phyloP scores from a whole-genome alignment of 2,797 vertebrate genomes.

The Oreonectes daqikongensis region DNA sequence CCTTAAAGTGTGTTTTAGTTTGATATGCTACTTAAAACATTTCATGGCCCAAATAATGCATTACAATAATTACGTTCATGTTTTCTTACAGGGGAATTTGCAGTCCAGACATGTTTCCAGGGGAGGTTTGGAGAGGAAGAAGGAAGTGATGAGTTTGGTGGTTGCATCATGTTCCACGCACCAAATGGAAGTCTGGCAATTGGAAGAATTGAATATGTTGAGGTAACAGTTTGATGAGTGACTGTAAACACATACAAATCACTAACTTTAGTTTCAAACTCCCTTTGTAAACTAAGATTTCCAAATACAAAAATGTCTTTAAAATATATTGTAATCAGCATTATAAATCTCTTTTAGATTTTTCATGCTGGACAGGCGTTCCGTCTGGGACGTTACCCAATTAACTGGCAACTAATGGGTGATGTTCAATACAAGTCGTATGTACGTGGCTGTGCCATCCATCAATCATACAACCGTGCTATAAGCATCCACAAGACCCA shows the following conservation, averaged over 20 bases:
- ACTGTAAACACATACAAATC: background rate
- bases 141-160: conserved; percentile 87
- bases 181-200: conserved; percentile 74
- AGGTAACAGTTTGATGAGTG: conserved; percentile 72
- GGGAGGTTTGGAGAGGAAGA: conserved; percentile 85
- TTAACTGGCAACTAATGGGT: conserved; percentile 88
- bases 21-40: background rate
- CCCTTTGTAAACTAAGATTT: background rate
- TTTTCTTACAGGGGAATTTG: conserved; percentile 81
- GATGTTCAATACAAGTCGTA: conserved; percentile 81
- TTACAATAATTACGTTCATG: background rate
- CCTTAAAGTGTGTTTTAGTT: no score
- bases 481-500: conserved; percentile 88
- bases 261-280: background rate
- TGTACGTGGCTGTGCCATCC: conserved; percentile 83
- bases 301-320: background rate
- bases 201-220: conserved; percentile 83
- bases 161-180: conserved; percentile 87
- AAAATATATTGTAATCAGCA: background rate
- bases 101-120: conserved; percentile 88
- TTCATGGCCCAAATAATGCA: background rate
- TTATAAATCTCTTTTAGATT: conserved; percentile 70
- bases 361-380: conserved; percentile 85
- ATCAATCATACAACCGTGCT: conserved; percentile 85
- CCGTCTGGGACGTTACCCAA: conserved; percentile 84